Percentiles rank a stretch among this genome's conserved stretches.
Conservation (phyloP, 2,888 invertebrate species). For the Axea sp. region DNA sequence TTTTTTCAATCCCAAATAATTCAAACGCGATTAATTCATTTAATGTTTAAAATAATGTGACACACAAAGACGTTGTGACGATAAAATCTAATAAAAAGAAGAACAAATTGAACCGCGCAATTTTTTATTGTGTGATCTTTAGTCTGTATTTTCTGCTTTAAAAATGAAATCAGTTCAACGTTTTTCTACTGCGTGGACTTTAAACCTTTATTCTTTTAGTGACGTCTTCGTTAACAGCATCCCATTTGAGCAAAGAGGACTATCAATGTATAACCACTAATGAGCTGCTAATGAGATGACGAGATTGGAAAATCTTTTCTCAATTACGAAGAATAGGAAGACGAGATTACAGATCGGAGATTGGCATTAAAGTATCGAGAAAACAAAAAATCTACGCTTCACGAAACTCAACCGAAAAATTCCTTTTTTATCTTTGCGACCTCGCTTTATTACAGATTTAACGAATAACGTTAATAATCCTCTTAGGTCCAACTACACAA, state of each 20-base stretch:
- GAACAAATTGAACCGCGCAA: no score
- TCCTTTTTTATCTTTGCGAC: conserved; percentile 7
- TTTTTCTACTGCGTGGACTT: neutral
- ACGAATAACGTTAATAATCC: conserved; percentile 23
- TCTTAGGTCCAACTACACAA: conserved; percentile 1
- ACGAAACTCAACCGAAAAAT: neutral
- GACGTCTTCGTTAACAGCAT: conserved; percentile 27
- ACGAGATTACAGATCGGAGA: conserved; percentile 4
- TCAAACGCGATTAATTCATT: no score
- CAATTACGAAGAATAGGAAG: conserved; percentile 1
- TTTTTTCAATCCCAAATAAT: no score
- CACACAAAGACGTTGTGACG: no score
- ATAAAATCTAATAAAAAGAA: no score
- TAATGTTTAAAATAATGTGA: no score
- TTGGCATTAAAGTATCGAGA: neutral
- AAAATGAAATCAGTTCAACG: neutral
- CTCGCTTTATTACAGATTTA: conserved; percentile 1
- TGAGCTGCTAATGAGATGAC: conserved; percentile 33
- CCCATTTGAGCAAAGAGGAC: conserved; percentile 9
- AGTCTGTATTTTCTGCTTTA: neutral
- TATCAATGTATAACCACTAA: conserved; percentile 34
- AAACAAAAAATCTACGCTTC: neutral
- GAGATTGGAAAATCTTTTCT: conserved; percentile 13
- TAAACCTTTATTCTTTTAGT: conserved; percentile 2
- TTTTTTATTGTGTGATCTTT: no score